Evolutionary conservation across 2,797 vertebrate genomes (phyloP).

Genomic region (Molossus molossus): DNA sequence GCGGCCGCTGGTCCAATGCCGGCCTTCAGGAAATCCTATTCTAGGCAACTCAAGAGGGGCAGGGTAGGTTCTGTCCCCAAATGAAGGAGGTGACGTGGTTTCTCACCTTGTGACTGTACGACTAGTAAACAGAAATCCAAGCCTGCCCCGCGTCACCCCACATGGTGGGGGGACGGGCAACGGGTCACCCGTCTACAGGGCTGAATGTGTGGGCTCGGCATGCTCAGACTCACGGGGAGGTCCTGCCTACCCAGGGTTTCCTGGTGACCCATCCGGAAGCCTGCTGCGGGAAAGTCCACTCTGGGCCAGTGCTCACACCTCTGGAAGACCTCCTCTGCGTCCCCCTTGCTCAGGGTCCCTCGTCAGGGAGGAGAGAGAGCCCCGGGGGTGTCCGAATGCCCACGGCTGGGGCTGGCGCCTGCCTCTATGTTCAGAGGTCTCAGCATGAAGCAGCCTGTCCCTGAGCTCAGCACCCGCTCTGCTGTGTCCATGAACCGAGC

Average conservation of each 20-base stretch:
- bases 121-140: rapidly evolving
- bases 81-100: rapidly evolving
- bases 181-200: rapidly evolving
- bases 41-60: rapidly evolving
- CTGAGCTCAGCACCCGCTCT: rapidly evolving
- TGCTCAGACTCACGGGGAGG: not conserved
- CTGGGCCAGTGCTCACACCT: rapidly evolving
- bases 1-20: no score
- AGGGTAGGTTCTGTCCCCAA: rapidly evolving
- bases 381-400: not conserved
- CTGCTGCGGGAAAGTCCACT: rapidly evolving
- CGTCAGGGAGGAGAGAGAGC: rapidly evolving
- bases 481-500: rapidly evolving
- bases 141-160: rapidly evolving
- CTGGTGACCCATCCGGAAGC: rapidly evolving
- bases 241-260: rapidly evolving
- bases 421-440: not conserved
- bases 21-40: not conserved
- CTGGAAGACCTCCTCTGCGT: not conserved
- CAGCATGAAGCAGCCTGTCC: rapidly evolving
- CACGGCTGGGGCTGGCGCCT: rapidly evolving
- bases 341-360: rapidly evolving
- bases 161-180: no score
- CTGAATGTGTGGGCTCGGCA: no score
- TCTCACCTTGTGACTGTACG: rapidly evolving